phyloP scores from a whole-genome alignment of 2,113 vertebrate species.

The Xyrauchen texanus region DNA sequence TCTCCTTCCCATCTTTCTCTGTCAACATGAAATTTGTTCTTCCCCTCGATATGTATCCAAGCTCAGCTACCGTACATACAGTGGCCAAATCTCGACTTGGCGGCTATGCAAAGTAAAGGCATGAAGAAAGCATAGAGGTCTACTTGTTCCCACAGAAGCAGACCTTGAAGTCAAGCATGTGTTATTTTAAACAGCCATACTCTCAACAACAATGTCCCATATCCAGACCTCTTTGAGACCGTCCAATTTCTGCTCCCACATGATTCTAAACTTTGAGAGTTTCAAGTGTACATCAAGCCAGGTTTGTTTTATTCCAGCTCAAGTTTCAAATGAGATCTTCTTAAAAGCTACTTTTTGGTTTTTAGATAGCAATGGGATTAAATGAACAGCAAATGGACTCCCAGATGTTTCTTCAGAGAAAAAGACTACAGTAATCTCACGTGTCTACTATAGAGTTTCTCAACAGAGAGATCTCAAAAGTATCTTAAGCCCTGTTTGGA shows the following conservation, averaged over 20 bases:
- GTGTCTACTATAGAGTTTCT: no score
- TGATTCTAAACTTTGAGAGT: constrained; percentile 9
- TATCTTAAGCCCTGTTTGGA: no score
- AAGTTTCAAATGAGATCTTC: neutral
- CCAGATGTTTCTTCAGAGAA: no score
- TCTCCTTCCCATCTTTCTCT: constrained; percentile 34
- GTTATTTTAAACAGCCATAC: constrained; percentile 24
- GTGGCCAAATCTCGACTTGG: constrained; percentile 50
- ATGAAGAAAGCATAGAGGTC: constrained; percentile 35
- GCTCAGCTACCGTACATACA: constrained; percentile 48
- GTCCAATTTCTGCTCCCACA: constrained; percentile 9
- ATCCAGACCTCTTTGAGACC: constrained; percentile 13
- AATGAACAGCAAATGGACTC: neutral
- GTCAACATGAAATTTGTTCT: constrained; percentile 48
- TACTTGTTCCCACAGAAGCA: constrained; percentile 34
- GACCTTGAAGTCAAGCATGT: constrained; percentile 34
- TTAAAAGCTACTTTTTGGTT: neutral
- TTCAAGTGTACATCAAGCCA: constrained; percentile 2
- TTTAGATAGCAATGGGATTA: no score
- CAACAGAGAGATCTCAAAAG: no score
- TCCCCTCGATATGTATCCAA: constrained; percentile 42
- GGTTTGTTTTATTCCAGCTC: constrained; percentile 8
- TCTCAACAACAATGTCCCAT: constrained; percentile 17
- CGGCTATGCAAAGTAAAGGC: constrained; percentile 43
- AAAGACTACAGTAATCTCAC: no score